phyloP scores from a whole-genome alignment of 2,888 invertebrate species.

The Cybosia mesomella region DNA sequence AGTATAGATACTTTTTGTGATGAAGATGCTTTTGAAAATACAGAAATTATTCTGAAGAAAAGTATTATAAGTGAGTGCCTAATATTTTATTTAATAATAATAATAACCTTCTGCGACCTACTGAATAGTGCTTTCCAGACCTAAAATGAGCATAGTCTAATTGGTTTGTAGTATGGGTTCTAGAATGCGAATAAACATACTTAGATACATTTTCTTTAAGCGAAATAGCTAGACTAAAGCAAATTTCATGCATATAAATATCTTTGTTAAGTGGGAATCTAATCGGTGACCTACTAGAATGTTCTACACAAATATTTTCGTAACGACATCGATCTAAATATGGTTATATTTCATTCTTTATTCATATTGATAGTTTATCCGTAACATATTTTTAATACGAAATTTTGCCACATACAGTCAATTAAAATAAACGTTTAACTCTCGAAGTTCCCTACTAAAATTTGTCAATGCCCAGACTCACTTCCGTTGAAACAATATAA shows the following conservation, averaged over 20 bases:
- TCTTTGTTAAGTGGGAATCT: background rate
- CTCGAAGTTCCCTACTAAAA: background rate
- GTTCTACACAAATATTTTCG: background rate
- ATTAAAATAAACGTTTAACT: background rate
- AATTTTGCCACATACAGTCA: background rate
- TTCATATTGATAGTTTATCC: too few relatives aligned
- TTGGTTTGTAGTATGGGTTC: too few relatives aligned
- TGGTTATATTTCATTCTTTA: too few relatives aligned
- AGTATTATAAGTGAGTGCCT: background rate
- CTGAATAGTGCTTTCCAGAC: too few relatives aligned
- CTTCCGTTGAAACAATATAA: background rate
- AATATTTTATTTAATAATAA: too few relatives aligned
- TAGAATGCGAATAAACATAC: too few relatives aligned
- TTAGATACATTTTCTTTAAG: too few relatives aligned
- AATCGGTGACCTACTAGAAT: background rate
- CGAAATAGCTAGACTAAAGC: background rate
- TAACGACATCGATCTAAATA: too few relatives aligned
- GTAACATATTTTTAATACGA: background rate
- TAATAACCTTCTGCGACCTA: too few relatives aligned
- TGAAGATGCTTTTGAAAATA: background rate
- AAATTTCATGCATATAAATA: background rate
- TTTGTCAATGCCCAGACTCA: background rate
- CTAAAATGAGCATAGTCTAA: too few relatives aligned
- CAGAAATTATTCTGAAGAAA: background rate
- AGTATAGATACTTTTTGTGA: background rate